These are phyloP conservation scores for Polyergus mexicanus DNA, from an alignment of 1,140 invertebrate genomes.

Conservation along the genomic window DNA sequence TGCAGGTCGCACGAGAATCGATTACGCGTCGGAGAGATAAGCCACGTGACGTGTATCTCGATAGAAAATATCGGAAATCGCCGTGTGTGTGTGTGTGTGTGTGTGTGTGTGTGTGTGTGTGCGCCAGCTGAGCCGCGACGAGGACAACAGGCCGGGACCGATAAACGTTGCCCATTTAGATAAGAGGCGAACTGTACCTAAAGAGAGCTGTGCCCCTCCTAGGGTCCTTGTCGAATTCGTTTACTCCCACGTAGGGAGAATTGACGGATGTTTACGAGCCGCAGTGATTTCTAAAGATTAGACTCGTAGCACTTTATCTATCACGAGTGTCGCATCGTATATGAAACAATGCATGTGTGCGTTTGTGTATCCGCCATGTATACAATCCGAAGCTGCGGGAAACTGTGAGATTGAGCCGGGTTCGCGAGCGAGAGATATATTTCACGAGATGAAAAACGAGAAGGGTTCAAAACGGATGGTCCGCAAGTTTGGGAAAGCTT, in stretches of 20 bases:
- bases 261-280: slow-evolving; percentile 39
- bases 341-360: too few species aligned
- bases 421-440: slow-evolving; percentile 26
- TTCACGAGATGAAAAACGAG: slow-evolving; percentile 27
- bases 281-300: slow-evolving; percentile 41
- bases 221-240: slow-evolving; percentile 14
- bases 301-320: slow-evolving; percentile 24
- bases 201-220: slow-evolving; percentile 5
- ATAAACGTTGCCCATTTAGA: slow-evolving; percentile 46
- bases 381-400: slow-evolving; percentile 14
- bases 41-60: not conserved
- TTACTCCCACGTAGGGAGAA: slow-evolving; percentile 26
- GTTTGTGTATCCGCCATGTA: not conserved
- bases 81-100: slow-evolving; percentile 20
- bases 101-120: slow-evolving; percentile 33
- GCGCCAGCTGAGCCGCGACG: slow-evolving; percentile 17
- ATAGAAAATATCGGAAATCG: slow-evolving; percentile 17
- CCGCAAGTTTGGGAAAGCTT: slow-evolving; percentile 27
- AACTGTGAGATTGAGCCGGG: slow-evolving; percentile 28
- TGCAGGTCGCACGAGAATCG: not conserved
- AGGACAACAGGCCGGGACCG: slow-evolving; percentile 21
- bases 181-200: slow-evolving; percentile 23
- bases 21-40: slow-evolving; percentile 21
- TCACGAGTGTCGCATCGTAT: not conserved
- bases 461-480: not conserved